Conservation (phyloP, 2,113 vertebrate genomes). For the Pimephales promelas region DNA sequence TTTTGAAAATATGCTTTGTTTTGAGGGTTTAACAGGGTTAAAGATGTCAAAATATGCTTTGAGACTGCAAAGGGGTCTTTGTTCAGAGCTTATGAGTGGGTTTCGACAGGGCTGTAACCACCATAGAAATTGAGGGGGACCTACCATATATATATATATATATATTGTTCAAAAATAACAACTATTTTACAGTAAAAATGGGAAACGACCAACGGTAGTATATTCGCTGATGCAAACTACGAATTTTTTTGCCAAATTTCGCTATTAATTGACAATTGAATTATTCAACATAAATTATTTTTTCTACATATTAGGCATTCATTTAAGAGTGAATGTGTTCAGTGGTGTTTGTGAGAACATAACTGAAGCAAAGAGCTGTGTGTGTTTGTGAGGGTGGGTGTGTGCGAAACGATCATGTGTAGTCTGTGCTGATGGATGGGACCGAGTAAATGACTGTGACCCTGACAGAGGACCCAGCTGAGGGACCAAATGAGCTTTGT, state of each 20-base stretch:
- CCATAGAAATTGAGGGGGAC: background rate
- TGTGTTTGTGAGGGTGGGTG: background rate
- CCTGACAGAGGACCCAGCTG: conserved; percentile 43
- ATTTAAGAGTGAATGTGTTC: background rate
- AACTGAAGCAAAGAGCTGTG: background rate
- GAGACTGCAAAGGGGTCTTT: background rate
- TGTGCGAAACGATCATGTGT: conserved; percentile 17
- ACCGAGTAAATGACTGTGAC: conserved; percentile 38
- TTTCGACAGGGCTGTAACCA: background rate
- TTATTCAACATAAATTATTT: too few species aligned
- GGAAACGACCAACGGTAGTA: background rate
- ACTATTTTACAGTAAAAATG: background rate
- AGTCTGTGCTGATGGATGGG: conserved; percentile 38
- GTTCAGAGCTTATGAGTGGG: background rate
- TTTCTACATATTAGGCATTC: too few species aligned
- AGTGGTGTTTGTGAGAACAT: background rate
- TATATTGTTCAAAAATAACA: too few species aligned
- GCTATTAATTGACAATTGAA: background rate
- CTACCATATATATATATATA: too few species aligned
- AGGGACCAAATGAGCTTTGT: conserved; percentile 29
- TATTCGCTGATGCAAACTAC: background rate
- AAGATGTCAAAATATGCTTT: background rate
- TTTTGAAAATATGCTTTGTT: background rate
- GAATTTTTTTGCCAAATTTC: background rate
- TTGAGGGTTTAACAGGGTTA: background rate